phyloP scores from a whole-genome alignment of 2,113 vertebrate genomes.

The Forbesichthys agassizii region DNA sequence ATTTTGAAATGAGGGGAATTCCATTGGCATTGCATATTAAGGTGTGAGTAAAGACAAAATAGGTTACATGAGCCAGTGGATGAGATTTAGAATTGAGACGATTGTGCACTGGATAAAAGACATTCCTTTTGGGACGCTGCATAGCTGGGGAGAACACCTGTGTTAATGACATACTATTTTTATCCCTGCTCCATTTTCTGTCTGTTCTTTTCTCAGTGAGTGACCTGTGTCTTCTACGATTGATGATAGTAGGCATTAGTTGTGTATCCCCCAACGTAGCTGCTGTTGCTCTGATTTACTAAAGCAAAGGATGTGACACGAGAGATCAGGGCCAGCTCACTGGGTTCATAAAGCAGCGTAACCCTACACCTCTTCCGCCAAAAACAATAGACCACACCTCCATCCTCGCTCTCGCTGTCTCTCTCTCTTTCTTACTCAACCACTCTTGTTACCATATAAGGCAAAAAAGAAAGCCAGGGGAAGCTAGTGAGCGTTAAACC shows the following conservation, averaged over 20 bases:
- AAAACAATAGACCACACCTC: conserved; percentile 80
- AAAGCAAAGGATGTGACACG: conserved; percentile 30
- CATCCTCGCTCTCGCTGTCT: conserved; percentile 43
- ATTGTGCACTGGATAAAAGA: conserved; percentile 37
- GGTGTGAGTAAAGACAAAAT: conserved; percentile 33
- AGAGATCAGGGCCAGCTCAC: conserved; percentile 55
- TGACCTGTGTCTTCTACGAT: conserved; percentile 2
- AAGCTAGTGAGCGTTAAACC: conserved; percentile 62
- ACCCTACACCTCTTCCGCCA: conserved; percentile 74
- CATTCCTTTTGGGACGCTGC: conserved; percentile 47
- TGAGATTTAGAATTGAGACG: conserved; percentile 28
- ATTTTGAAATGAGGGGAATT: conserved; percentile 32
- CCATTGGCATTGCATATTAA: conserved; percentile 46
- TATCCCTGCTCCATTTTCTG: neutral
- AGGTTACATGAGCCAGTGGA: conserved; percentile 10
- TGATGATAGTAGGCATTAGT: neutral
- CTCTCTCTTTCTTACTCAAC: conserved; percentile 58
- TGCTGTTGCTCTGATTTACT: conserved; percentile 28
- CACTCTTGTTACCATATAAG: conserved; percentile 81
- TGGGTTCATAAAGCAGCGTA: conserved; percentile 59
- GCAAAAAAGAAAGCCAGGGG: conserved; percentile 71
- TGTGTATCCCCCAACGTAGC: neutral
- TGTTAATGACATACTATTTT: conserved; percentile 33
- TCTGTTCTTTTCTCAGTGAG: neutral
- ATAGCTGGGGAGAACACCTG: conserved; percentile 20